Conservation (phyloP, 2,888 invertebrate species). For the Chrysina gloriosa region DNA sequence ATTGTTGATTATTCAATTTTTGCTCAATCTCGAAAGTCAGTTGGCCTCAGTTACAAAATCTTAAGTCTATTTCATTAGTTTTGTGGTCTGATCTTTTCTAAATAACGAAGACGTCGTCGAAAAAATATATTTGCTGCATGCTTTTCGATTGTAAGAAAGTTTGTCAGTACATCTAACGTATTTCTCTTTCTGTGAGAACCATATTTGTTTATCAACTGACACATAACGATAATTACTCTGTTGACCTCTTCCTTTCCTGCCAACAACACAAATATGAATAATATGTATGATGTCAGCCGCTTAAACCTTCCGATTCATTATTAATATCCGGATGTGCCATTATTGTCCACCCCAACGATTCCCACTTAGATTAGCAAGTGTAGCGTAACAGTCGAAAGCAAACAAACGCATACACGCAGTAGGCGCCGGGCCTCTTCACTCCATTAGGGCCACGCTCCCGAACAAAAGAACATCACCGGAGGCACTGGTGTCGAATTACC, state of each 20-base stretch:
- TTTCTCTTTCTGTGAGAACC: no score
- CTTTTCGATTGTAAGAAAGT: no score
- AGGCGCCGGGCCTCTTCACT: conserved; percentile 50
- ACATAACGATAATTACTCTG: neutral
- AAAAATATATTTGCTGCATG: no score
- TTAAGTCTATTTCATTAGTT: no score
- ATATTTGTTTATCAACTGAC: no score
- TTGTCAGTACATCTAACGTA: no score
- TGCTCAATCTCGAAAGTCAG: no score
- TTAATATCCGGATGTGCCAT: conserved; percentile 26
- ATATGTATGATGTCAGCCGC: conserved; percentile 1
- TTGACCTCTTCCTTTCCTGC: neutral
- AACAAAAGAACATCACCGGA: conserved; percentile 58
- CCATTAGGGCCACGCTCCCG: conserved; percentile 60
- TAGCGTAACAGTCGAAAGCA: conserved; percentile 31
- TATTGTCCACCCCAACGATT: conserved; percentile 15
- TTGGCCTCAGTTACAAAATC: no score
- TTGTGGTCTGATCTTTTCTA: no score
- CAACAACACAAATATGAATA: conserved; percentile 19
- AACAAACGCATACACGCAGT: conserved; percentile 35
- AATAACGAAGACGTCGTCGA: no score
- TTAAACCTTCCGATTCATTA: conserved; percentile 33
- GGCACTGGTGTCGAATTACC: conserved; percentile 61
- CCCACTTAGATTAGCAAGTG: conserved; percentile 33
- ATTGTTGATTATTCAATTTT: no score